A percentile compares a stretch with the other conserved stretches of the same genome.
Evolutionary conservation across 2,797 vertebrate genomes (phyloP).

Genomic region (Scolopax bukidnonensis): DNA sequence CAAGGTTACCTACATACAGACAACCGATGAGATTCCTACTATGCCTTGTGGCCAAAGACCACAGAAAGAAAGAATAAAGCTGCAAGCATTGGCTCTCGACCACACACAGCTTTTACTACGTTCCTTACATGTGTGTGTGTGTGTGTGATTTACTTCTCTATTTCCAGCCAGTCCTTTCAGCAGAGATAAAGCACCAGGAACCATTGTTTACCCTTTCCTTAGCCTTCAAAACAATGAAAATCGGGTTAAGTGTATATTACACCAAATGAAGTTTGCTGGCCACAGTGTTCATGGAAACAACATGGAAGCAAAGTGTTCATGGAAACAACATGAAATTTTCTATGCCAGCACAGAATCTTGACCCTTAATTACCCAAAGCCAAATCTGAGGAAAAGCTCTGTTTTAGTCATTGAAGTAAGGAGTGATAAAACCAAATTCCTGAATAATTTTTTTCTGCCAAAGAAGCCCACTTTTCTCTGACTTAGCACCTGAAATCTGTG

Average conservation of each 20-base stretch:
- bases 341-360: background rate
- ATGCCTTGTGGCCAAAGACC: background rate
- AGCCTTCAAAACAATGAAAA: background rate
- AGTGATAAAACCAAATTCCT: background rate
- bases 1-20: background rate
- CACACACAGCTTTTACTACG: background rate
- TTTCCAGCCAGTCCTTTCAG: background rate
- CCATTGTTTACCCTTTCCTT: background rate
- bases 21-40: background rate
- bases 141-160: background rate
- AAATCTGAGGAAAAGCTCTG: background rate
- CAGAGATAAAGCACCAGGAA: background rate
- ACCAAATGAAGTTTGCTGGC: background rate
- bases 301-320: accelerated
- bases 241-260: accelerated
- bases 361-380: background rate
- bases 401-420: background rate
- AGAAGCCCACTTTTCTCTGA: background rate
- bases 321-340: background rate
- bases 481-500: background rate
- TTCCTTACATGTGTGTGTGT: background rate
- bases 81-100: too few species aligned
- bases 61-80: background rate
- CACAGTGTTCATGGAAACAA: background rate
- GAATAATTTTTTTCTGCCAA: background rate